A percentile compares a stretch with the other conserved stretches of the same genome.
Evolutionary conservation across 2,888 invertebrate genomes (phyloP).

Genomic region (Xestia c-nigrum): DNA sequence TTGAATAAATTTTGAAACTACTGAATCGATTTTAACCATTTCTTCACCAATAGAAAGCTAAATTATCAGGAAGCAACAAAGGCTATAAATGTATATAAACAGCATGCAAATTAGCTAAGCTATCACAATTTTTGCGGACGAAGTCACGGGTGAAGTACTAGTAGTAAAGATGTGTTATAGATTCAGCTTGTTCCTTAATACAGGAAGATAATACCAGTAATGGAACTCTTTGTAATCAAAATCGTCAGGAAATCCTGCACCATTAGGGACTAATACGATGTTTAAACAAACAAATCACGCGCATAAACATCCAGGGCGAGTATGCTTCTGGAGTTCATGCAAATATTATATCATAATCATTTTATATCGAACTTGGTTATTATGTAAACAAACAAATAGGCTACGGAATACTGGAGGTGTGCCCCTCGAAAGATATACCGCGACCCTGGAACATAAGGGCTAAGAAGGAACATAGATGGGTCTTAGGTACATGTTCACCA

Average conservation of each 20-base stretch:
- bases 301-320: slow-evolving; percentile 9
- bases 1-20: no score
- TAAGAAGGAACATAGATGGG: no score
- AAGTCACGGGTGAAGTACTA: no score
- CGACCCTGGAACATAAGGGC: no score
- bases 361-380: background rate
- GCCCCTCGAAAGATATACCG: no score
- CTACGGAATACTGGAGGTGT: background rate
- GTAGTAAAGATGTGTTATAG: background rate
- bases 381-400: background rate
- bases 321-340: background rate
- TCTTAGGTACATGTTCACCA: no score
- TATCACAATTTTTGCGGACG: no score
- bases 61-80: no score
- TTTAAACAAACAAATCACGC: slow-evolving; percentile 26
- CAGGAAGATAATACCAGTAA: slow-evolving; percentile 37
- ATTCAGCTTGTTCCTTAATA: background rate
- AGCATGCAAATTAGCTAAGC: no score
- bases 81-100: no score
- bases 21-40: no score
- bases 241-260: slow-evolving; percentile 45
- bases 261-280: slow-evolving; percentile 15
- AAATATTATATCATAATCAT: background rate
- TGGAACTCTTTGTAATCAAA: background rate
- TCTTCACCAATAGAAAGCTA: no score